Conservation (phyloP, 2,113 vertebrate genomes). For the Acrocephalus arundinaceus region DNA sequence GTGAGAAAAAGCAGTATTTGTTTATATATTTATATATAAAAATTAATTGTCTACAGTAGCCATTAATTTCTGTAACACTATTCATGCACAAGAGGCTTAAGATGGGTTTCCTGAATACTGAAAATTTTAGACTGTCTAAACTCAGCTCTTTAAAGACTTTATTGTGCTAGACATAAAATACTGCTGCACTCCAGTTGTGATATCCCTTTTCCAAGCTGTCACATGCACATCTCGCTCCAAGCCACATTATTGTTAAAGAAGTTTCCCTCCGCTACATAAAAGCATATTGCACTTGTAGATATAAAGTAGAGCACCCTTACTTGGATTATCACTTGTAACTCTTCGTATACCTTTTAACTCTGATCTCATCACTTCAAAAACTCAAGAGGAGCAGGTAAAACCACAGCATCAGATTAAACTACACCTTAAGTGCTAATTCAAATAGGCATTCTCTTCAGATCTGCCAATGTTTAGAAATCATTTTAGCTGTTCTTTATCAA, state of each 20-base stretch:
- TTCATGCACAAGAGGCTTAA: neutral
- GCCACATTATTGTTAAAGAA: neutral
- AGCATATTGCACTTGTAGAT: conserved; percentile 44
- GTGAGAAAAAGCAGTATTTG: neutral
- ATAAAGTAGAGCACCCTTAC: conserved; percentile 20
- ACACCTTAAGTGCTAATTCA: conserved; percentile 5
- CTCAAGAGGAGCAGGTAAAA: neutral
- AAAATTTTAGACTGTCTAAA: neutral
- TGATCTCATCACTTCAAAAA: neutral
- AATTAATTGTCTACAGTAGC: neutral
- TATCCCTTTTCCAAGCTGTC: neutral
- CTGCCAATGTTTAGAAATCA: neutral
- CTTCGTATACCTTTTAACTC: neutral
- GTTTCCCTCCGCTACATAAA: conserved; percentile 35
- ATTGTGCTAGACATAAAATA: neutral
- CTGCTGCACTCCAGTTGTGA: neutral
- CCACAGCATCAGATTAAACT: neutral
- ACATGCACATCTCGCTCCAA: neutral
- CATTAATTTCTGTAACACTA: neutral
- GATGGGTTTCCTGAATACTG: neutral
- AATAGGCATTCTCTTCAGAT: neutral
- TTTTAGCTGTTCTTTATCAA: conserved; percentile 8
- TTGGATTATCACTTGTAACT: neutral
- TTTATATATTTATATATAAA: neutral
- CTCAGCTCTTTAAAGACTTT: neutral